Evolutionary conservation across 1,140 invertebrate genomes (phyloP), one percentile per base, ranked within the genome.

Genomic region (Muscidifurax raptorellus): DNA sequence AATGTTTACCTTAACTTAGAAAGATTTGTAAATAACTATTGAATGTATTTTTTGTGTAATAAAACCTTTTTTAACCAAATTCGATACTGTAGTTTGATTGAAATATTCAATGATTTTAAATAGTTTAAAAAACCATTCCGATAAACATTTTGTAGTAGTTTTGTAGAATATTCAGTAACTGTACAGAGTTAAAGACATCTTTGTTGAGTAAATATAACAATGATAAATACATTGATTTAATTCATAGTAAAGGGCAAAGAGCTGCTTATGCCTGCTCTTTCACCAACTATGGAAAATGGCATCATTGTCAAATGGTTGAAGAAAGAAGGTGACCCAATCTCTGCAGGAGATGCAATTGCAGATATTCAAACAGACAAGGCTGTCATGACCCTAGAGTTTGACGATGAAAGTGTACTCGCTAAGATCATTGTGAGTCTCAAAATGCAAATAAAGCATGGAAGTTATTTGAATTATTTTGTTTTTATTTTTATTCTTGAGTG

Each of bases 291-390:
- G 99, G 98, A 99, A 94, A 95, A 94, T 90, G 99, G 99, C 10
- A 99, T 98, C 2, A 98, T 99, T 89, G 95, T 99, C 18, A 98
- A 96, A 87, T 99, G 99, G 99, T 96, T 98, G 86, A 99, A 99
- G 93, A 99, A 99, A 90, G 99, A 99, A 94, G 99, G 97, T 88
- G 96, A 97, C 83, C 94, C 95, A 15, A 93, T 93, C 95, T 44
- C 95, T 92, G 91, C 89, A 94, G 95, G 96, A 87, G 99, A 99
- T 93, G 94, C 99, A 10, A 92, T 99, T 72, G 99, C 98, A 86
- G 99, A 99, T 94, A 99, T 99, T 93, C 99, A 99, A 94, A 99
- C 99, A 18, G 99, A 99, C 89, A 99, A 99, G 93, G 99, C 99
- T 0, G 99, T 99, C 0, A 99, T 99, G 97, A 99, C 98, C 1